These are phyloP conservation scores for Melipona bicolor DNA, from an alignment of 2,888 invertebrate genomes.

Conservation along the genomic window DNA sequence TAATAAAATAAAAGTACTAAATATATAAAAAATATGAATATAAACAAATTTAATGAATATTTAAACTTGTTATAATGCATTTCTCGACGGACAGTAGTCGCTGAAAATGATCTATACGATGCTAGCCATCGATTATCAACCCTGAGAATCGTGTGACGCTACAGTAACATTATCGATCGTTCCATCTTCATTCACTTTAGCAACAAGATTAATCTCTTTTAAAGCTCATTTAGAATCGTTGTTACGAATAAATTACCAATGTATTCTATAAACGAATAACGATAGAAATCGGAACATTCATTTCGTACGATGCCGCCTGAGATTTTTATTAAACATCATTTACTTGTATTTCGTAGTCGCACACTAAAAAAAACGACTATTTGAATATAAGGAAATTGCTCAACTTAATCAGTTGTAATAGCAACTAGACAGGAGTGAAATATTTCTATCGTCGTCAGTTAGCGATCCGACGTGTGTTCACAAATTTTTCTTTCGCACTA, in stretches of 20 bases:
- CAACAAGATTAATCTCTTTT: neutral
- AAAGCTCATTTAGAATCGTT: neutral
- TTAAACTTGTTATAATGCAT: no score
- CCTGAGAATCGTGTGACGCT: no score
- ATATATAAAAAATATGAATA: no score
- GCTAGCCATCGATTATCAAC: no score
- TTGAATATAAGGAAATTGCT: neutral
- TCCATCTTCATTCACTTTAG: neutral
- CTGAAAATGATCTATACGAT: no score
- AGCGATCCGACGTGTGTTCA: neutral
- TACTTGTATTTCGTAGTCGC: neutral
- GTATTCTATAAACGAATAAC: neutral
- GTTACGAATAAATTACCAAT: neutral
- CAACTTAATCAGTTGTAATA: neutral
- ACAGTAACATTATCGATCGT: no score
- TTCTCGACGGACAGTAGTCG: no score
- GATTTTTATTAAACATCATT: neutral
- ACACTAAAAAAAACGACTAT: neutral
- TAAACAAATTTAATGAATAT: no score
- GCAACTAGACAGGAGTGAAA: neutral
- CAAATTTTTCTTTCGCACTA: neutral
- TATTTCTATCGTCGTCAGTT: neutral
- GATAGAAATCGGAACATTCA: rapidly evolving
- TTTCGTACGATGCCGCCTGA: neutral
- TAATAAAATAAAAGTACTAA: no score